Percentiles rank a stretch among this genome's conserved stretches.
Conservation (phyloP, 2,113 vertebrate species). For the Megaleporinus macrocephalus region DNA sequence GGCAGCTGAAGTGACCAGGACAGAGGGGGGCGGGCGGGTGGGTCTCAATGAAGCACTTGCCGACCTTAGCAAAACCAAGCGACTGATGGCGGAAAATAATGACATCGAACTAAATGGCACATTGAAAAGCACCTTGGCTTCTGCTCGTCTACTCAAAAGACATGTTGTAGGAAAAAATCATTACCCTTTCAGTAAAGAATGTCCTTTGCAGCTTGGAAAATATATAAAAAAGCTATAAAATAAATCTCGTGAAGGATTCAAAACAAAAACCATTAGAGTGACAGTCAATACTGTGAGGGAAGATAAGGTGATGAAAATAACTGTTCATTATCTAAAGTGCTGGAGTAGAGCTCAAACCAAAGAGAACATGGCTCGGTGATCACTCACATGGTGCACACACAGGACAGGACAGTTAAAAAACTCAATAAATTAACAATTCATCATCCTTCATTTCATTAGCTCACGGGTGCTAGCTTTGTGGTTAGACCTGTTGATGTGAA, state of each 20-base stretch:
- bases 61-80: conserved; percentile 46
- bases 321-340: conserved; percentile 28
- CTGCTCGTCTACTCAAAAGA: conserved; percentile 49
- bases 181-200: conserved; percentile 85
- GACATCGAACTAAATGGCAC: conserved; percentile 61
- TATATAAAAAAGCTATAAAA: conserved; percentile 72
- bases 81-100: conserved; percentile 54
- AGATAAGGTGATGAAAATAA: conserved; percentile 36
- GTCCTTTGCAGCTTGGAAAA: conserved; percentile 85
- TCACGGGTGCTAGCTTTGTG: not conserved
- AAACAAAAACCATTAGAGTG: conserved; percentile 45
- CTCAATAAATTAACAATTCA: not conserved
- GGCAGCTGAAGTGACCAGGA: conserved; percentile 6
- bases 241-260: conserved; percentile 58
- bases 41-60: conserved; percentile 51
- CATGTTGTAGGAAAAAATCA: conserved; percentile 62
- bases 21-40: not conserved
- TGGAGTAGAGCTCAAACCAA: not conserved
- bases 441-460: not conserved
- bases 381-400: not conserved
- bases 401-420: not conserved
- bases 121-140: conserved; percentile 44
- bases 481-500: not conserved
- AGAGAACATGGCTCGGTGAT: not conserved
- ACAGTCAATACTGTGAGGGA: conserved; percentile 38